A percentile compares a stretch with the other conserved stretches of the same genome.
Evolutionary conservation across 2,113 vertebrate genomes (phyloP).

Genomic region (Mohoua ochrocephala): DNA sequence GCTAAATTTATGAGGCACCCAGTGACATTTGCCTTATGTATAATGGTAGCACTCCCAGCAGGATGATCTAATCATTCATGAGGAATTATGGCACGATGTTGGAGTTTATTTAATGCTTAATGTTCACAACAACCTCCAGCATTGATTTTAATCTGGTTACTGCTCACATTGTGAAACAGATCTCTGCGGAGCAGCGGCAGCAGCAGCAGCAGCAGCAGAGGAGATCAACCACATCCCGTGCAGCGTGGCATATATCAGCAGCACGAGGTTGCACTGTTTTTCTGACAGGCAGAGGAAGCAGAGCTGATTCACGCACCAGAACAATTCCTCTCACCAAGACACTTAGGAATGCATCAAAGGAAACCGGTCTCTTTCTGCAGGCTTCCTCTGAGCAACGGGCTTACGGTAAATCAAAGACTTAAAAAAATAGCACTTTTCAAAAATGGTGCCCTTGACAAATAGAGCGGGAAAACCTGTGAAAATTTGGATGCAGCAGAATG

Average conservation of each 20-base stretch:
- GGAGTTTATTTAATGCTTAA: slow-evolving; percentile 45
- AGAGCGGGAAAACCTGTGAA: slow-evolving; percentile 19
- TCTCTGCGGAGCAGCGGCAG: not conserved
- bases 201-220: not conserved
- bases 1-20: slow-evolving; percentile 46
- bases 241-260: not conserved
- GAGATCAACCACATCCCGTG: not conserved
- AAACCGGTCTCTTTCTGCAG: not conserved
- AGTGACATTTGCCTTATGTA: slow-evolving; percentile 48
- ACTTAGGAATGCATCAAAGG: slow-evolving; percentile 60
- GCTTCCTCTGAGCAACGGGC: slow-evolving; percentile 39
- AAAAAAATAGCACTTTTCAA: not conserved
- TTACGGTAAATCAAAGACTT: not conserved
- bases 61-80: slow-evolving; percentile 45
- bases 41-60: slow-evolving; percentile 50
- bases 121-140: slow-evolving; percentile 24
- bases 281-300: slow-evolving; percentile 37
- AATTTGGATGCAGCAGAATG: not conserved
- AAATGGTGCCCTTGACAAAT: not conserved
- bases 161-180: not conserved
- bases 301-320: slow-evolving; percentile 31
- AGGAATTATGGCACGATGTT: not conserved
- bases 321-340: slow-evolving; percentile 27
- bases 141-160: slow-evolving; percentile 33
- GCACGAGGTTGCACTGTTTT: not conserved